Base-by-base conservation (phyloP, 2,113 vertebrate genomes). In the Lipophrys pholis region DNA sequence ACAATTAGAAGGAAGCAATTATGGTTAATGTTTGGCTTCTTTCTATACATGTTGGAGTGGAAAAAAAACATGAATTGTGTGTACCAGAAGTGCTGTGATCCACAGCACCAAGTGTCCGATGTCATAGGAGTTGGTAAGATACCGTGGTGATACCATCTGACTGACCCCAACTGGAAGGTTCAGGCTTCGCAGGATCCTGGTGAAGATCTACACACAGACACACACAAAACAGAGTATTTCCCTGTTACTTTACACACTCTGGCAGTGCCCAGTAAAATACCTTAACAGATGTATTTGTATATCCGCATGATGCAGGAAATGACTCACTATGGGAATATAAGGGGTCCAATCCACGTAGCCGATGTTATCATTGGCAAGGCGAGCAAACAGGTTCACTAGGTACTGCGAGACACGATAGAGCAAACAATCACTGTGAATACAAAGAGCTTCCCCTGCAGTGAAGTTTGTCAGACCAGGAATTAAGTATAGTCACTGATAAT, bases 261-360 rank as follows among this genome's bases (percentile, higher is more conserved):
- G 48, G 41, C 6, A 35, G 41, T 46, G 3, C 17, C 5, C 11
- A n/a, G 49, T 63, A 71, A 69, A 88, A 80, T 7, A 58, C 48
- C 69, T 69, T 56, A 41, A 51, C 50, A 69, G 55, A 52, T 38
- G 53, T 14, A 61, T 17, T 63, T 17, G 12, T 42, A 46, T 35
- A 16, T 53, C 30, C 79, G 59, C 35, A 78, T 69, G 39, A 43
- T 42, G 51, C 43, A 42, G 46, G 38, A 71, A 73, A 85, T 68
- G 38, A 91, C 68, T 92, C 93, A 97, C 97, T 88, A 96, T 97
- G 89, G 97, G 96, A 87, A 98, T 94, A 80, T 96, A 96, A 0
- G 95, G 94, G 84, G 95, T 96, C 96, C 97, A 98, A 74, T 97
- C 95, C 82, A 98, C 95, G 80, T 97, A 98, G 76, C 97, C 96